These are phyloP conservation scores for Leuciscus idus DNA, from an alignment of 2,113 vertebrate genomes.

Conservation along the genomic window DNA sequence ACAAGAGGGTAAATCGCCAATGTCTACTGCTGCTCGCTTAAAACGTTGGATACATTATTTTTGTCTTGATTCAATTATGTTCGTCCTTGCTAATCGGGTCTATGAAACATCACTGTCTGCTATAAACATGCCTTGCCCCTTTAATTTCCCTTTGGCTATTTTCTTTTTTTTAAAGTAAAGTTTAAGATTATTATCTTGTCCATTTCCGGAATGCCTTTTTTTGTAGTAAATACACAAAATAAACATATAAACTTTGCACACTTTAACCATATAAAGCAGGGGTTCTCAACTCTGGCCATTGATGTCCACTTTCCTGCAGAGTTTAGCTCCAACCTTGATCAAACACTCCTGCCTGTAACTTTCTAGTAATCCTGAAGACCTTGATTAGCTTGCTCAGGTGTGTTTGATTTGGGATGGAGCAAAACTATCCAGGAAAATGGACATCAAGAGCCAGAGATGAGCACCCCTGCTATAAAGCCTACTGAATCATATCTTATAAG, in stretches of 20 bases:
- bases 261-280: background rate
- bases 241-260: background rate
- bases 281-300: too few species aligned
- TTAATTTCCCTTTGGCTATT: conserved; percentile 22
- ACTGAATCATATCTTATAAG: background rate
- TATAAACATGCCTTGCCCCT: background rate
- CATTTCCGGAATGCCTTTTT: background rate
- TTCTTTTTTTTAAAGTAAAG: background rate
- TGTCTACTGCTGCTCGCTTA: conserved; percentile 4
- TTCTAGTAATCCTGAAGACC: too few species aligned
- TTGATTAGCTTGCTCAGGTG: too few species aligned
- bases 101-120: conserved; percentile 26
- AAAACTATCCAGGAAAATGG: too few species aligned
- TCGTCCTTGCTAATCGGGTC: conserved; percentile 33
- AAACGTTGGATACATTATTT: conserved; percentile 39
- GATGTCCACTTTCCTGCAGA: too few species aligned
- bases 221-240: background rate
- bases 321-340: too few species aligned
- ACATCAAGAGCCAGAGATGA: too few species aligned
- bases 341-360: too few species aligned
- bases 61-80: conserved; percentile 40
- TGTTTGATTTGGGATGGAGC: too few species aligned
- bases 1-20: conserved; percentile 38
- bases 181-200: background rate
- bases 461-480: background rate